Percentiles rank a stretch among this genome's conserved stretches.
These are phyloP conservation scores for Ctenopoma multispine DNA, from an alignment of 2,797 vertebrate species.

Conservation along the genomic window DNA sequence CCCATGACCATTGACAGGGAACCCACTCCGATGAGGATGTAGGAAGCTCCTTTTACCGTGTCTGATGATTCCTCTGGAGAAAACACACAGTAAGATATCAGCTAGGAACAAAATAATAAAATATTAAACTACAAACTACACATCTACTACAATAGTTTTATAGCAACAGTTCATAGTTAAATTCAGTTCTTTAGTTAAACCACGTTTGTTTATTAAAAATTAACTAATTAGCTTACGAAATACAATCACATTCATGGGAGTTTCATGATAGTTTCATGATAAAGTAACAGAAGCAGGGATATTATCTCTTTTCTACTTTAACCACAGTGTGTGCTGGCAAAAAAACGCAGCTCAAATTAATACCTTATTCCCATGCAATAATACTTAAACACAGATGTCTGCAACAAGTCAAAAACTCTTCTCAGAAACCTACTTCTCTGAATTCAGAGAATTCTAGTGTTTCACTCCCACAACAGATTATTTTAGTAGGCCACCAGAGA, in stretches of 20 bases:
- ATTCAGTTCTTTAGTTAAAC: neutral
- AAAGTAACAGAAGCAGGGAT: neutral
- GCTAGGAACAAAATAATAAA: neutral
- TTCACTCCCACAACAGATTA: conserved; percentile 37
- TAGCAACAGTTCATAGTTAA: neutral
- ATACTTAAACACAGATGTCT: conserved; percentile 21
- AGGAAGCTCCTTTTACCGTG: conserved; percentile 87
- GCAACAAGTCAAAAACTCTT: conserved; percentile 8
- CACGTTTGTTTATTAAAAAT: neutral
- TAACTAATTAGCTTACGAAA: neutral
- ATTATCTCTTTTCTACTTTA: conserved; percentile 9
- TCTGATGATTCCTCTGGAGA: conserved; percentile 88
- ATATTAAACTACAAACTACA: no score
- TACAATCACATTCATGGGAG: neutral
- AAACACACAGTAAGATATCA: conserved; percentile 28
- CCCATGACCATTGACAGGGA: conserved; percentile 93
- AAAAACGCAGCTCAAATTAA: conserved; percentile 23
- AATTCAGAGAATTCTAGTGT: conserved; percentile 25
- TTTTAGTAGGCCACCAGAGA: conserved; percentile 49
- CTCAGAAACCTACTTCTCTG: conserved; percentile 16
- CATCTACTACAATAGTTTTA: neutral
- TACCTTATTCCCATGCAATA: conserved; percentile 21
- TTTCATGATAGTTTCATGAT: neutral
- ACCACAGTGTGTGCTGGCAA: conserved; percentile 1
- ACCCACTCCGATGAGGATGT: conserved; percentile 89